phyloP scores from a whole-genome alignment of 2,888 invertebrate species.

The Hybos culiciformis region DNA sequence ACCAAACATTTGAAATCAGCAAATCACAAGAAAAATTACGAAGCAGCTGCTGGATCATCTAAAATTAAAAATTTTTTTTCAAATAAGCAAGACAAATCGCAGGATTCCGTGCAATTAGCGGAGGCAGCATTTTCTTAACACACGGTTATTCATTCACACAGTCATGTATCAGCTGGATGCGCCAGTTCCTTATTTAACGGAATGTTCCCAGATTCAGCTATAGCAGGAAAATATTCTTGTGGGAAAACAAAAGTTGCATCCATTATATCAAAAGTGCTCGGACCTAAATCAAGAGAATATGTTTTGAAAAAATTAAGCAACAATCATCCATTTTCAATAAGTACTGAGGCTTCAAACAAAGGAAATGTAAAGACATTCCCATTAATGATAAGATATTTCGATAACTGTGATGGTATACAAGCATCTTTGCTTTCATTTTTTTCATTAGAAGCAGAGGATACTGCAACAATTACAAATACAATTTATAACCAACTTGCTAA shows the following conservation, averaged over 20 bases:
- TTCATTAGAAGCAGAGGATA: not conserved
- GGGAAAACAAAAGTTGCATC: not conserved
- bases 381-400: not conserved
- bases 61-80: not conserved
- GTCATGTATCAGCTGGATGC: not conserved
- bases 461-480: not conserved
- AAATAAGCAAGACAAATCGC: not conserved
- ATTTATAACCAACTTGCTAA: not conserved
- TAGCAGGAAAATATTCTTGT: not conserved
- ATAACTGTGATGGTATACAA: not conserved
- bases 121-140: not conserved
- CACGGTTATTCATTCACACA: not conserved
- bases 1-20: not conserved
- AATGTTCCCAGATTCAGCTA: not conserved
- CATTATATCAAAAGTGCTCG: not conserved
- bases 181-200: not conserved
- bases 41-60: not conserved
- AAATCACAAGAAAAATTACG: not conserved
- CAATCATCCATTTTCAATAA: not conserved
- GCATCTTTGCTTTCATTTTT: not conserved
- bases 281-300: not conserved
- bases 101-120: not conserved
- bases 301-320: not conserved
- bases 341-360: constrained; percentile 1
- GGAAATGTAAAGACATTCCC: not conserved